These are phyloP conservation scores for Melanotaenia nigrans DNA, from an alignment of 2,797 vertebrate genomes.

Conservation along the genomic window DNA sequence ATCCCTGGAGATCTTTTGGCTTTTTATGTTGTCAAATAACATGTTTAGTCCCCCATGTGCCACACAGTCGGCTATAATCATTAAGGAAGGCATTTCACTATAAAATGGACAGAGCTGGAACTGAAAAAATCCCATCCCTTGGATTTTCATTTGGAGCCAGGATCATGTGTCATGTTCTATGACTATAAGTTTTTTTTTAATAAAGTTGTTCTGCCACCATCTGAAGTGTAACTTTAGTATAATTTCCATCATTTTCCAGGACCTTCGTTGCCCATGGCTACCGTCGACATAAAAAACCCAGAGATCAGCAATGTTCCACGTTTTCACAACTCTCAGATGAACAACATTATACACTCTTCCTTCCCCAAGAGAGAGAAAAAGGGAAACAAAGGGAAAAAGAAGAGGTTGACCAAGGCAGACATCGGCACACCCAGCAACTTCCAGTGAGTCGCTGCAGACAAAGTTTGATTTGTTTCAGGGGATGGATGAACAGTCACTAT, in stretches of 20 bases:
- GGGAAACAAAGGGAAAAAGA: conserved; percentile 91
- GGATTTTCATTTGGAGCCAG: background rate
- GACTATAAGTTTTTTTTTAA: background rate
- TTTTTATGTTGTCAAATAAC: background rate
- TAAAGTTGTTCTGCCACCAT: background rate
- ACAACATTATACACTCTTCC: conserved; percentile 90
- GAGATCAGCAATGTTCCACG: conserved; percentile 91
- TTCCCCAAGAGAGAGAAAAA: conserved; percentile 91
- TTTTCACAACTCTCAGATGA: conserved; percentile 89
- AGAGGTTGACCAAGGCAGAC: conserved; percentile 95
- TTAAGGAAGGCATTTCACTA: conserved; percentile 36
- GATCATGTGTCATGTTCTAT: background rate
- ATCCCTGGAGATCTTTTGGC: background rate
- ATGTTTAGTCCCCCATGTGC: background rate
- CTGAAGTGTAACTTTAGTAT: background rate
- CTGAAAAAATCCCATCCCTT: background rate
- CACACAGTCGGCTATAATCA: conserved; percentile 19
- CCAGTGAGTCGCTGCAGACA: conserved; percentile 85
- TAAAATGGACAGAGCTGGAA: background rate
- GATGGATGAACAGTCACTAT: background rate
- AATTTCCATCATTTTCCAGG: conserved; percentile 74
- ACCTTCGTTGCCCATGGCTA: conserved; percentile 94
- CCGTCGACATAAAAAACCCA: conserved; percentile 97
- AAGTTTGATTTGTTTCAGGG: conserved; percentile 8
- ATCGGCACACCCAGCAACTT: conserved; percentile 99